These are phyloP conservation scores for Zalophus californianus DNA, from an alignment of 2,797 vertebrate genomes.

Conservation along the genomic window DNA sequence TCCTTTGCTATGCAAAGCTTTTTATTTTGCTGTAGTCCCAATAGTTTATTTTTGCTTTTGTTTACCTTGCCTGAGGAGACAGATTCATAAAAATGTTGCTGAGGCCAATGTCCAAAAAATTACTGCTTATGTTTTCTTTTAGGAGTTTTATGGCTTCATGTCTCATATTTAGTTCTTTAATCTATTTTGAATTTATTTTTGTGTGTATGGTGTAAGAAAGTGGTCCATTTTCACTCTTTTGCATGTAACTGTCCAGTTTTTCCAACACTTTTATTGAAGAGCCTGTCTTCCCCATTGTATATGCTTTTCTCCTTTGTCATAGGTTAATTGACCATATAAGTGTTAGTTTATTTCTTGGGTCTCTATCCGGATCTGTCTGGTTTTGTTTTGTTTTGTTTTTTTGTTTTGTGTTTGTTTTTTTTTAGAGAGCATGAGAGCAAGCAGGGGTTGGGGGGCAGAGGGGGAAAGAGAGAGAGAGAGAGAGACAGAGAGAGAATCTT, in stretches of 20 bases:
- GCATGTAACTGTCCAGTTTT: background rate
- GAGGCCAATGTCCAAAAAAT: background rate
- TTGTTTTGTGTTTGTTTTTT: background rate
- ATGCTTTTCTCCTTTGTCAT: background rate
- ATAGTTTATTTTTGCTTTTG: background rate
- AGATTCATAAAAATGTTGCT: background rate
- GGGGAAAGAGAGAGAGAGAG: background rate
- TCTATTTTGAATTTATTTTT: background rate
- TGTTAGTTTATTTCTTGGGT: background rate
- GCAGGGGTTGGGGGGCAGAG: background rate
- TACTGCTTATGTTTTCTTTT: background rate
- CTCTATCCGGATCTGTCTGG: background rate
- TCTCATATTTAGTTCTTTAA: background rate
- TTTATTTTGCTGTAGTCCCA: background rate
- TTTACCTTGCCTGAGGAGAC: background rate
- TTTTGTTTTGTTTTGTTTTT: background rate
- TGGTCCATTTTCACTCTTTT: background rate
- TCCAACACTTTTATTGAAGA: background rate
- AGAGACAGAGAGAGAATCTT: background rate
- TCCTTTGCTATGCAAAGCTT: background rate
- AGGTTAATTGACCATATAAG: background rate
- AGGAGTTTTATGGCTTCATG: background rate
- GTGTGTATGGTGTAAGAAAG: background rate
- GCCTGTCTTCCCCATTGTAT: background rate
- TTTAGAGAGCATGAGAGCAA: background rate